These are phyloP conservation scores for Chrysomallon squamiferum DNA, from an alignment of 1,140 invertebrate genomes.

Conservation along the genomic window DNA sequence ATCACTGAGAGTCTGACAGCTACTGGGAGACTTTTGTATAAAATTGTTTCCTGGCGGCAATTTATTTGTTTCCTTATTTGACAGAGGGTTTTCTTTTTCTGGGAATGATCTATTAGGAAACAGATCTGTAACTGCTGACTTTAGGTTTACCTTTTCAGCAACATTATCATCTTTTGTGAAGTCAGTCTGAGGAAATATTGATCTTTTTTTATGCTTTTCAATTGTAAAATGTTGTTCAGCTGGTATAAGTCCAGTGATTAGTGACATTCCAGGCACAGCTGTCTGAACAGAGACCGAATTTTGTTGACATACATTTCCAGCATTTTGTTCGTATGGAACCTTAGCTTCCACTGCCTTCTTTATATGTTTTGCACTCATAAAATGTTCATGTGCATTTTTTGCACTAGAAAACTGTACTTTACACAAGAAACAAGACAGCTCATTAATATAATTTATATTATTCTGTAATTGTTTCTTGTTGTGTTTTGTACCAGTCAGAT, in stretches of 20 bases:
- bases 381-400: conserved; percentile 36
- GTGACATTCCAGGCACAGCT: neutral
- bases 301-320: neutral
- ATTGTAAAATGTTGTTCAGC: conserved; percentile 19
- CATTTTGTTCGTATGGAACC: too few relatives aligned
- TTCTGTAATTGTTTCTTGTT: conserved; percentile 16
- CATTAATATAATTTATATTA: neutral
- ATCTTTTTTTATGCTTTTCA: conserved; percentile 13
- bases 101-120: neutral
- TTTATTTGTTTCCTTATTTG: neutral
- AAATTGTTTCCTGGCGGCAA: neutral
- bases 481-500: conserved; percentile 31
- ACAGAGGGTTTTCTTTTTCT: neutral
- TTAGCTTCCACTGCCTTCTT: conserved; percentile 6
- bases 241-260: neutral
- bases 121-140: neutral
- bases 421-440: conserved; percentile 40
- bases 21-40: neutral
- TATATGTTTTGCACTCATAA: conserved; percentile 33
- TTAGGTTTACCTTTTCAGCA: too few relatives aligned
- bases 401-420: conserved; percentile 30
- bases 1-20: too few relatives aligned
- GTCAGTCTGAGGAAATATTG: neutral
- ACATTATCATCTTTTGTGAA: neutral
- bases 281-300: neutral